Base-by-base conservation (phyloP, 2,113 vertebrate species). In the Phasianus colchicus region DNA sequence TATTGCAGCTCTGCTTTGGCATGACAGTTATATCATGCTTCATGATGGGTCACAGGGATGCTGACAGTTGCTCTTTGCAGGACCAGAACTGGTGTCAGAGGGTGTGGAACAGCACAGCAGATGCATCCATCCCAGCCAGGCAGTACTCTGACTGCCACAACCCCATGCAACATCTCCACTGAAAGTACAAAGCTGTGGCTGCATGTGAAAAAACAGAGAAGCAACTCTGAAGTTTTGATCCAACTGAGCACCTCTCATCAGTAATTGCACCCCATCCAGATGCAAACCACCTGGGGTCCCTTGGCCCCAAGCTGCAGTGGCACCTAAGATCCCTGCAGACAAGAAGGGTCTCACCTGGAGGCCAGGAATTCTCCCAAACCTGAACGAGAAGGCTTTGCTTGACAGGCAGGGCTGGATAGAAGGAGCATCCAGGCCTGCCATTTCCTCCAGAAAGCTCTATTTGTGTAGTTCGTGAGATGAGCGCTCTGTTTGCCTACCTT, bases 401-500 rank as follows among this genome's bases (percentile, higher is more conserved):
- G 29, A 36, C 4, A 13, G 19, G 45, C 3, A 4, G 73, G 29
- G 6, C 16, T 9, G n/a, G n/a, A 65, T 63, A 32, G 45, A 63
- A 70, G 40, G 12, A 87, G 34, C 19, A 52, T 74, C 50, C 64
- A 47, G 69, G 64, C 71, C 60, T 52, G 84, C 85, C 71, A 45
- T 85, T 80, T 80, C 85, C 82, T 88, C 50, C 45, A 88, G 55
- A 80, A 88, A 42, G 47, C 63, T 61, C 85, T n/a, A 61, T 72
- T 71, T 61, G 64, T 88, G 69, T 72, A 36, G 77, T 81, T 13
- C 2, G 4, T 54, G 57, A 93, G 85, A 74, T 11, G 17, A 74
- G 43, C 32, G 65, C 48, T 83, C 69, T 92, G 64, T 91, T 85
- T 89, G 82, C 52, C 76, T 57, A 88, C 61, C 52, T 91, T 88